Percentiles rank a stretch among this genome's conserved stretches.
Conservation (phyloP, 2,888 invertebrate genomes). For the Archips xylosteana region DNA sequence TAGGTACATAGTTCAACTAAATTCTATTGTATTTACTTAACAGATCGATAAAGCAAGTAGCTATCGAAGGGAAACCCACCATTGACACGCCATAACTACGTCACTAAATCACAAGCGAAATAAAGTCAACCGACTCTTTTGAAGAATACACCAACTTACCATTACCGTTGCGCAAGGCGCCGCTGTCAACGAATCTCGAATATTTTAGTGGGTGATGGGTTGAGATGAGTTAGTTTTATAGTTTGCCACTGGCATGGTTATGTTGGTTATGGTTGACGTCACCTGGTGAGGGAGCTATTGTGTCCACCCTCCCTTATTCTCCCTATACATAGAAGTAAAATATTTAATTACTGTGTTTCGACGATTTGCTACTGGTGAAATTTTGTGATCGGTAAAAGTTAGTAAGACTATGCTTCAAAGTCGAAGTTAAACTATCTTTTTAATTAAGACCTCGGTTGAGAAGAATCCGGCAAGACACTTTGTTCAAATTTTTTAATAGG, state of each 20-base stretch:
- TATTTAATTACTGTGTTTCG: constrained; percentile 10
- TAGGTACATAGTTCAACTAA: background rate
- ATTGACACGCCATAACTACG: constrained; percentile 40
- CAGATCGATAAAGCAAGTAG: constrained; percentile 22
- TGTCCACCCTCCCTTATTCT: constrained; percentile 54
- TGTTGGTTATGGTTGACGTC: constrained; percentile 30
- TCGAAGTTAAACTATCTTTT: too few relatives aligned
- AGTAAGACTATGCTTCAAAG: too few relatives aligned
- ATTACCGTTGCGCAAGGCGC: constrained; percentile 52
- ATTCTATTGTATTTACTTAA: constrained; percentile 31
- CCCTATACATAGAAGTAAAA: constrained; percentile 37
- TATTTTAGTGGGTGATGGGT: background rate
- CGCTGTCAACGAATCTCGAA: background rate
- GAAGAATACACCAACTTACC: constrained; percentile 45
- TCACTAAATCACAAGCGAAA: constrained; percentile 55
- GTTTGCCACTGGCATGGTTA: constrained; percentile 3
- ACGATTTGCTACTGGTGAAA: constrained; percentile 1
- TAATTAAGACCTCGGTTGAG: too few relatives aligned
- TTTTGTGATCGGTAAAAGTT: background rate
- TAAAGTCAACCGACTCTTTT: constrained; percentile 65
- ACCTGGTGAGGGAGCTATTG: constrained; percentile 43
- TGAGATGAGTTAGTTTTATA: background rate
- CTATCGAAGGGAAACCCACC: constrained; percentile 38
- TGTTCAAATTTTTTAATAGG: too few relatives aligned
- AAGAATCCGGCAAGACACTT: too few relatives aligned